These are phyloP conservation scores for Halictus rubicundus DNA, from an alignment of 1,140 invertebrate species.

Conservation along the genomic window DNA sequence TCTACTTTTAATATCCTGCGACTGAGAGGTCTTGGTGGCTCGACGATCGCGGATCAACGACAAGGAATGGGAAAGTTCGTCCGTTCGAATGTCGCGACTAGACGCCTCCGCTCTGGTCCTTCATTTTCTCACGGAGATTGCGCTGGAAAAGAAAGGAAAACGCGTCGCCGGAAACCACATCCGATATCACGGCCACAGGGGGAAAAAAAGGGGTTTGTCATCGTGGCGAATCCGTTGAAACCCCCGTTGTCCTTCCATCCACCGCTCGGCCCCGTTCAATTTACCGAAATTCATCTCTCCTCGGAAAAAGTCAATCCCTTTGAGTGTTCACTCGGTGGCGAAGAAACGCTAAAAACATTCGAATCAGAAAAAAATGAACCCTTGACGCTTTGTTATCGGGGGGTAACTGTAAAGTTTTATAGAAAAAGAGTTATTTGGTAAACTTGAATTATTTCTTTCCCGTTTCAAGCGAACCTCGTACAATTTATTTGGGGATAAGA, in stretches of 20 bases:
- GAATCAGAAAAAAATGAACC: too few species aligned
- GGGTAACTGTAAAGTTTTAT: too few species aligned
- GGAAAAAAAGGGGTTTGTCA: background rate
- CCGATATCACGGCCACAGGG: background rate
- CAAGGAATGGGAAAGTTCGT: conserved; percentile 44
- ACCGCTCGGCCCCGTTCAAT: background rate
- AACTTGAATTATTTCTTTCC: too few species aligned
- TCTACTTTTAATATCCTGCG: conserved; percentile 68
- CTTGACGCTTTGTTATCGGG: too few species aligned
- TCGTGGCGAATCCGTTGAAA: conserved; percentile 20
- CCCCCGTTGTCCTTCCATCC: background rate
- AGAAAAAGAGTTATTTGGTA: too few species aligned
- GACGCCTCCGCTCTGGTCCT: conserved; percentile 30
- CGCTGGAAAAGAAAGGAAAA: conserved; percentile 33
- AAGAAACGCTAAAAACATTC: background rate
- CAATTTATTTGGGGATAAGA: too few species aligned
- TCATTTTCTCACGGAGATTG: conserved; percentile 64
- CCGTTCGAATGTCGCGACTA: conserved; percentile 11
- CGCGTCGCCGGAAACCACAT: conserved; percentile 3
- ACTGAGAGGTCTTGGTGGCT: conserved; percentile 50
- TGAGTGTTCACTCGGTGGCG: background rate
- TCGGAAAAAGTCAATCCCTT: background rate
- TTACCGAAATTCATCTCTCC: conserved; percentile 30
- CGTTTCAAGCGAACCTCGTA: too few species aligned
- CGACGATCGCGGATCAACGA: conserved; percentile 48